Conservation (phyloP, 2,888 invertebrate species). For the Andrena bucephala region DNA sequence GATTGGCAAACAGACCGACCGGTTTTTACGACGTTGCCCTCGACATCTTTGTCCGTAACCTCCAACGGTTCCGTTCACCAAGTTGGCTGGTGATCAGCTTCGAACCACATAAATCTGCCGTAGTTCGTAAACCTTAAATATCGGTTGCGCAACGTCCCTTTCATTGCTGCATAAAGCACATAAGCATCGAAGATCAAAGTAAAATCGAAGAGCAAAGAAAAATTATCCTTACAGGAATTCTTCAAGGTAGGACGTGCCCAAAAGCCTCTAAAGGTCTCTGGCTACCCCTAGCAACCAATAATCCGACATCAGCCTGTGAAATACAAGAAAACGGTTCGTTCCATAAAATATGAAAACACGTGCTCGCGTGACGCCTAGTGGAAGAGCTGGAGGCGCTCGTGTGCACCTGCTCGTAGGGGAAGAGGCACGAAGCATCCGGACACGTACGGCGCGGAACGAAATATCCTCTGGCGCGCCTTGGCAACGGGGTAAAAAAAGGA, state of each 20-base stretch:
- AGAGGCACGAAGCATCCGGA: conserved; percentile 47
- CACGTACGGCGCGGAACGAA: conserved; percentile 53
- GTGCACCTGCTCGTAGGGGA: conserved; percentile 4
- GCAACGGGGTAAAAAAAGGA: conserved; percentile 61
- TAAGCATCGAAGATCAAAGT: not conserved
- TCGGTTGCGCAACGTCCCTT: not conserved
- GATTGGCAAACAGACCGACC: conserved; percentile 80
- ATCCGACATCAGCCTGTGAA: not conserved
- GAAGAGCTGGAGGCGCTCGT: not conserved
- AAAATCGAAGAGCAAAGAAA: not conserved
- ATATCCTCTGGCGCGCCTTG: conserved; percentile 54
- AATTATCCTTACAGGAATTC: not conserved
- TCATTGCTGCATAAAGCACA: not conserved
- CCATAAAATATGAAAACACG: conserved; percentile 31
- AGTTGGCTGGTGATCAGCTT: conserved; percentile 50
- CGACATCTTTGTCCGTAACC: conserved; percentile 37
- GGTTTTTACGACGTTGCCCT: conserved; percentile 69
- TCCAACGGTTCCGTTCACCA: conserved; percentile 43
- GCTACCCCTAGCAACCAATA: not conserved
- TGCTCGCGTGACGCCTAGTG: conserved; percentile 13
- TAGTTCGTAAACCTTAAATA: conserved; percentile 38
- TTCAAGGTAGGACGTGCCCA: too few species aligned
- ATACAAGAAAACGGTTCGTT: not conserved
- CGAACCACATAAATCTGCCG: not conserved
- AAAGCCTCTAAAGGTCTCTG: not conserved